Evolutionary conservation across 2,797 vertebrate species (phyloP), one percentile per base, ranked within the genome.

Genomic region (Tragelaphus oryx): DNA sequence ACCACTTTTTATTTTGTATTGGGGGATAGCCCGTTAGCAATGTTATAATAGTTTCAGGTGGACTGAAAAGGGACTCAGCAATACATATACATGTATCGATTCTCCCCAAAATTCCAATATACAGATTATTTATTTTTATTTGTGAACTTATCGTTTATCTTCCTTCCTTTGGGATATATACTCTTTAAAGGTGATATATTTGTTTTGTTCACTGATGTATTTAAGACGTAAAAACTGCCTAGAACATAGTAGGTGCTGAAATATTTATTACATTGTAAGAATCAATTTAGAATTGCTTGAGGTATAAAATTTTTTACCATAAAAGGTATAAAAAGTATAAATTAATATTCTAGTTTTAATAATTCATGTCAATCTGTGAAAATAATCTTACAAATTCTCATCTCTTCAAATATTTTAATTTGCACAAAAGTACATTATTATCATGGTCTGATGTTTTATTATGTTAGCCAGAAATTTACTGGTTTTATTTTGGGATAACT

Each of bases 241-340:
- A 13, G 46, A 79, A 90, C 59, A 94, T 37, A 92, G 48, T 93
- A 95, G 59, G n/a, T 79, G 46, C 14, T 95, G n/a, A 96, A 90
- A 86, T 95, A 75, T 33, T 93, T 93, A 91, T 65, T 74, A 57
- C 18, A 59, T 68, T 71, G 41, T 30, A 57, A 71, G 14, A 86
- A 76, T 65, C 11, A 97, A 68, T 33, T 89, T 52, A 85, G 26
- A 52, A 4, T 88, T 80, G n/a, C 17, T 71, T 80, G 10, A 91
- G 18, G 6, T 60, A 44, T 62, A 57, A 83, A 48, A 68, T 16
- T 87, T 87, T 94, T 92, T 87, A 76, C 65, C 41, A 68, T 52
- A 75, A 74, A 65, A 81, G 5, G n/a, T 65, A 71, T 12, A 75
- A 78, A 28, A 79, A 84, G 6, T 59, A 0, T 92, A 95, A 89